A percentile compares a stretch with the other conserved stretches of the same genome.
Conservation (phyloP, 2,888 invertebrate species). For the Penaeus monodon region DNA sequence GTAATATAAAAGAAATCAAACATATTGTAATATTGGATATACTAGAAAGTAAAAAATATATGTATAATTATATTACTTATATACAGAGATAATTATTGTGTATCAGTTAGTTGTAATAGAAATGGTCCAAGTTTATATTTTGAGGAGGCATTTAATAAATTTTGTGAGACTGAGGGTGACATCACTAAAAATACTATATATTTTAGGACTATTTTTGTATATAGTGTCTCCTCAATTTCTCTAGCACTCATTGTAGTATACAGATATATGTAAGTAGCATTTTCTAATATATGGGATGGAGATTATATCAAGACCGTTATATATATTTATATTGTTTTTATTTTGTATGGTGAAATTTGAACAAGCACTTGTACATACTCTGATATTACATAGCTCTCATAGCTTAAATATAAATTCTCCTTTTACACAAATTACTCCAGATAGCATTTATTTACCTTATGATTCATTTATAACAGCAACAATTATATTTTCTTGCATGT, state of each 20-base stretch:
- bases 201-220: slow-evolving; percentile 43
- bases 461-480: too few species aligned
- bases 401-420: too few species aligned
- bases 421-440: too few species aligned
- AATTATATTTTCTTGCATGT: too few species aligned
- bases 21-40: too few species aligned
- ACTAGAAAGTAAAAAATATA: too few species aligned
- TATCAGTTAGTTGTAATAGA: background rate
- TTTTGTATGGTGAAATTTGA: slow-evolving; percentile 2
- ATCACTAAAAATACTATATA: slow-evolving; percentile 34
- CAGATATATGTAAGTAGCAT: slow-evolving; percentile 17
- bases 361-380: background rate
- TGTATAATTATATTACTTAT: too few species aligned
- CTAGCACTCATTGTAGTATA: slow-evolving; percentile 21
- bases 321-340: slow-evolving; percentile 18
- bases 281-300: slow-evolving; percentile 11
- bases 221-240: slow-evolving; percentile 40
- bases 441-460: too few species aligned
- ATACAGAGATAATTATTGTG: background rate
- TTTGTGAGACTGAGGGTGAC: slow-evolving; percentile 26
- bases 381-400: too few species aligned
- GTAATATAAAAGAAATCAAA: too few species aligned
- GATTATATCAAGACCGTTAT: slow-evolving; percentile 2
- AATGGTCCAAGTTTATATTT: slow-evolving; percentile 13
- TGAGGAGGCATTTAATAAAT: slow-evolving; percentile 5